Evolutionary conservation across 2,113 vertebrate genomes (phyloP), one percentile per base, ranked within the genome.

Genomic region (Electrona antarctica): DNA sequence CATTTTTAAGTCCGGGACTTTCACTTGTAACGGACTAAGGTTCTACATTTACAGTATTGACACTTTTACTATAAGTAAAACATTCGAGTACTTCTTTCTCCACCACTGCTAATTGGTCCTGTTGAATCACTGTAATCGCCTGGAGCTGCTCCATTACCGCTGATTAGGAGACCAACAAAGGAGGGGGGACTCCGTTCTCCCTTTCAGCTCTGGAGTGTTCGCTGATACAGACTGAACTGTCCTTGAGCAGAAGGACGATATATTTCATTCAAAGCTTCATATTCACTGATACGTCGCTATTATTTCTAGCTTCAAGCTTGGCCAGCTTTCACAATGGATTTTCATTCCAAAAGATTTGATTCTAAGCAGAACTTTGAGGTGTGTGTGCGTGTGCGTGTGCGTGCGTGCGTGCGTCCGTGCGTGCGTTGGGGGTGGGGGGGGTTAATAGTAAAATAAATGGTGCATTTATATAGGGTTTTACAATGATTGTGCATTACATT

Each of bases 111-210:
- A 21, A 21, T 90, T 79, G 79, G 77, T 75, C 74, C 78, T 77
- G 89, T 87, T 78, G 85, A 73, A 78, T 84, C 69, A 64, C 79
- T 79, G 81, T 81, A 21, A 77, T 74, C 80, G 79, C 84, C 86
- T 7, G 45, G 62, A 88, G 87, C 86, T 71, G 76, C 78, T 89
- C 81, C 74, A 81, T 89, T 88, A 89, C 84, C 87, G 78, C 49
- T 79, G 82, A 85, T 88, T 87, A 89, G 73, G 58, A 76, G 59
- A 69, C 71, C 67, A 82, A 84, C 64, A 64, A 81, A 41, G 33
- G 33, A 41, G 1, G 33, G 1, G 33, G 33, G 2, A 79, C 71
- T 78, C 71, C 21, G 1, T 73, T 80, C 71, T 69, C 71, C 72
- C 79, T 83, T 72, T 80, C 76, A 79, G 76, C 64, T 51, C 67